phyloP scores from a whole-genome alignment of 1,140 invertebrate genomes.

The Gryllus bimaculatus region DNA sequence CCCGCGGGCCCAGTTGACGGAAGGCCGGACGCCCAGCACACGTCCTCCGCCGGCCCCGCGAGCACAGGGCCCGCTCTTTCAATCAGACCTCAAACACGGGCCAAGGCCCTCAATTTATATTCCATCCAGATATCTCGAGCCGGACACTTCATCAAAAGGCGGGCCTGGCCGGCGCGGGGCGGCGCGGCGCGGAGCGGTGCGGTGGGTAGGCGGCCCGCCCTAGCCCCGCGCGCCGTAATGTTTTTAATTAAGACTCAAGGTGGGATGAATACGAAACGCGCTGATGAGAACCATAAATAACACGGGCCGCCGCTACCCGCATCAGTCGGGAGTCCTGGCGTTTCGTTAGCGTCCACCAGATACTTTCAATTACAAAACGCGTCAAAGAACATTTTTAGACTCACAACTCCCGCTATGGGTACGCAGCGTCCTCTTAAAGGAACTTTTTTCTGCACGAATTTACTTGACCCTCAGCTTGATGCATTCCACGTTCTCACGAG shows the following conservation, averaged over 20 bases:
- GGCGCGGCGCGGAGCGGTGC: no score
- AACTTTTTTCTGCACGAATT: background rate
- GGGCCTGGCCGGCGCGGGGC: no score
- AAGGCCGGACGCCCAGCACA: no score
- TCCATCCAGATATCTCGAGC: background rate
- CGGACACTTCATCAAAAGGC: background rate
- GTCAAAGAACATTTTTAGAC: background rate
- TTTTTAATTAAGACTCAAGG: background rate
- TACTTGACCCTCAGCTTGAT: background rate
- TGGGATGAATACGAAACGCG: background rate
- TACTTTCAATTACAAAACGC: background rate
- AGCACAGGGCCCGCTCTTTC: background rate
- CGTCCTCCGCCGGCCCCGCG: no score
- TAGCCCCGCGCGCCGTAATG: background rate
- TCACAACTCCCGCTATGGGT: background rate
- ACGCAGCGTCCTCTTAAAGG: background rate
- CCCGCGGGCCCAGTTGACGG: no score
- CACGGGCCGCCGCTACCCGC: background rate
- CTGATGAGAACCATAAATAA: conserved; percentile 5
- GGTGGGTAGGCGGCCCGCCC: no score
- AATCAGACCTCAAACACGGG: background rate
- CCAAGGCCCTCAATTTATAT: background rate
- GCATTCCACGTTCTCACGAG: background rate
- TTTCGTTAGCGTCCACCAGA: background rate
- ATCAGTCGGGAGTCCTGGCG: background rate